phyloP scores from a whole-genome alignment of 2,797 vertebrate genomes.

The Phataginus tetradactyla region DNA sequence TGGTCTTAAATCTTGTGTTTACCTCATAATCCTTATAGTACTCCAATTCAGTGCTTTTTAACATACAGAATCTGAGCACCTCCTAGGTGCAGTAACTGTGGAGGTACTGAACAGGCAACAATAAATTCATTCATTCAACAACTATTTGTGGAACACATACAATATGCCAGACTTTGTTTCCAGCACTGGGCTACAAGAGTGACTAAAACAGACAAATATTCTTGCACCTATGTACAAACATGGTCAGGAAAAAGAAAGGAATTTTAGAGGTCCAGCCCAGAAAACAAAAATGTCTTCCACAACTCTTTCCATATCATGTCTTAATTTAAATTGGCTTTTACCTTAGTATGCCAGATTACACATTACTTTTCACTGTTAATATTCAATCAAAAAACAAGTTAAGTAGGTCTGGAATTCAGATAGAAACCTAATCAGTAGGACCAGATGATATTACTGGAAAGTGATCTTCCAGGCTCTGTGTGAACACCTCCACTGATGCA shows the following conservation, averaged over 20 bases:
- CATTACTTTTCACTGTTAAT: not conserved
- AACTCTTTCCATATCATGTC: not conserved
- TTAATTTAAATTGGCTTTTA: not conserved
- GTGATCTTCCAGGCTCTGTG: not conserved
- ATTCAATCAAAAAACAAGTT: not conserved
- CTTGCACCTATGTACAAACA: not conserved
- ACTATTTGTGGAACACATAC: not conserved
- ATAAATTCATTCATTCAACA: not conserved
- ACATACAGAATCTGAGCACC: not conserved
- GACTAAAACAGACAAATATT: not conserved
- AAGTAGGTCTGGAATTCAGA: not conserved
- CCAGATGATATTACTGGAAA: not conserved
- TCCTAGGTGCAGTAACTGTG: not conserved
- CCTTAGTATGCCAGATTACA: not conserved
- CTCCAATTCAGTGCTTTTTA: not conserved
- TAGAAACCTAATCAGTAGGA: not conserved
- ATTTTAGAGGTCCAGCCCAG: not conserved
- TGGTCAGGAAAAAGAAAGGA: not conserved
- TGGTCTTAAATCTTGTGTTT: not conserved
- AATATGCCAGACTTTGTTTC: not conserved
- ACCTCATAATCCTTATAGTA: not conserved
- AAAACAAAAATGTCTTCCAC: not conserved
- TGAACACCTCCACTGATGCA: not conserved
- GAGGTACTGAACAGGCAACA: not conserved
- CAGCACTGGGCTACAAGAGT: not conserved